Base-by-base conservation (phyloP, 92 coral and sea anemone species). In the Phenganax subtilis region DNA sequence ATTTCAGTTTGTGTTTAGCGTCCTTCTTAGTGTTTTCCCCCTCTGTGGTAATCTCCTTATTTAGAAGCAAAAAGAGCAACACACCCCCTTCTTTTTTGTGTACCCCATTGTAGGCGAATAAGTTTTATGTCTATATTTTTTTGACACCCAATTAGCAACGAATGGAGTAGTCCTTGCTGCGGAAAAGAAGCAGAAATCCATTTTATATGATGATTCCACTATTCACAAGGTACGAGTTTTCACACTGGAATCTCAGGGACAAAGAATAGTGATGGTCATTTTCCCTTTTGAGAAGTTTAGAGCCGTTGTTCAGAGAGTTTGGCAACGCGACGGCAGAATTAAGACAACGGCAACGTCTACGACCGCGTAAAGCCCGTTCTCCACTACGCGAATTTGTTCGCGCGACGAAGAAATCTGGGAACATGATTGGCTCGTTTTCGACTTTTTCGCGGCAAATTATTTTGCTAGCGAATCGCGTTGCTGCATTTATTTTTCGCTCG, bases 161-260 rank as follows among this genome's bases (percentile, higher is more conserved):
- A 94, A 94, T 92, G 98, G 98, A 75, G 97, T 94, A 56, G 98
- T 94, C 0, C 88, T 94, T 59, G 98, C 98, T 71, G 98, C 98
- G 51, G 98, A 94, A 69, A 94, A 94, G 90, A 94, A 94, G 82
- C 98, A 94, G 77, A 94, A 94, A 76, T 94, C 98, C 4, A 86
- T 94, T 29, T 86, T 94, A 47, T 94, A 92, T 86, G 98, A 94
- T 86, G 98, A 94, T 84, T 92, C 91, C 60, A 94, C 97, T 31
- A 90, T 94, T 80, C 90, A 88, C 89, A 94, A 94, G 94, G 97
- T 92, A 16, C 65, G 12, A 0, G 7, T n/a, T 82, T 72, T 59
- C 44, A 61, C 71, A 14, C 53, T 17, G 1, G 16, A 68, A 11
- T 54, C 16, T 11, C n/a, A 54, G 17, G 3, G 68, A 28, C 27